These are phyloP conservation scores for Andrena cerasifolii DNA, from an alignment of 1,140 invertebrate species.

Conservation along the genomic window DNA sequence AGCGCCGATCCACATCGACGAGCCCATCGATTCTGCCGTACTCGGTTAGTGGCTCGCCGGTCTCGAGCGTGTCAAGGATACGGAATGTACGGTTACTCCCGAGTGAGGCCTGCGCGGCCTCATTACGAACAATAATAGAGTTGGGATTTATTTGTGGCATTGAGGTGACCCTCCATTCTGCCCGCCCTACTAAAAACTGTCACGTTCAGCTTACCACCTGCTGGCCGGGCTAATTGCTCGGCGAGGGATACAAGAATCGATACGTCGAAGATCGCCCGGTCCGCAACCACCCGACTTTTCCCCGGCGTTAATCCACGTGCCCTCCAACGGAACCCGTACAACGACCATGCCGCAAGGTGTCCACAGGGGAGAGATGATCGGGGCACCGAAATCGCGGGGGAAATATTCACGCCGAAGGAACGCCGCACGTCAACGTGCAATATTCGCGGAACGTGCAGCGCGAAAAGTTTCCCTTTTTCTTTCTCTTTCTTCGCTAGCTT, in stretches of 20 bases:
- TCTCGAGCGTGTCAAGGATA: neutral
- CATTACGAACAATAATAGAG: slow-evolving; percentile 64
- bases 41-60: too few relatives aligned
- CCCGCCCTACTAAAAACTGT: slow-evolving; percentile 73
- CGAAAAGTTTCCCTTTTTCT: neutral
- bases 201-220: slow-evolving; percentile 73
- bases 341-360: too few relatives aligned
- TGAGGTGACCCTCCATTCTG: slow-evolving; percentile 67
- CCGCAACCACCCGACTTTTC: neutral
- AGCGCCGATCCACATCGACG: neutral
- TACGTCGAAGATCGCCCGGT: slow-evolving; percentile 50
- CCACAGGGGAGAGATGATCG: too few relatives aligned
- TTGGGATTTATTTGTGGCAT: slow-evolving; percentile 72
- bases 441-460: neutral
- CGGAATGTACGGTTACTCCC: neutral
- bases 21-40: too few relatives aligned
- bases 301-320: neutral
- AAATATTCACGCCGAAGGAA: too few relatives aligned
- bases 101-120: neutral
- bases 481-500: too few relatives aligned
- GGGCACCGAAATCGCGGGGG: neutral
- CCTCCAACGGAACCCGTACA: neutral
- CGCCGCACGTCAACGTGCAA: too few relatives aligned
- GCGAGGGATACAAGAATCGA: slow-evolving; percentile 47
- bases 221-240: slow-evolving; percentile 69